Evolutionary conservation across 1,140 invertebrate genomes (phyloP), one percentile per base, ranked within the genome.

Genomic region (Listronotus bonariensis): DNA sequence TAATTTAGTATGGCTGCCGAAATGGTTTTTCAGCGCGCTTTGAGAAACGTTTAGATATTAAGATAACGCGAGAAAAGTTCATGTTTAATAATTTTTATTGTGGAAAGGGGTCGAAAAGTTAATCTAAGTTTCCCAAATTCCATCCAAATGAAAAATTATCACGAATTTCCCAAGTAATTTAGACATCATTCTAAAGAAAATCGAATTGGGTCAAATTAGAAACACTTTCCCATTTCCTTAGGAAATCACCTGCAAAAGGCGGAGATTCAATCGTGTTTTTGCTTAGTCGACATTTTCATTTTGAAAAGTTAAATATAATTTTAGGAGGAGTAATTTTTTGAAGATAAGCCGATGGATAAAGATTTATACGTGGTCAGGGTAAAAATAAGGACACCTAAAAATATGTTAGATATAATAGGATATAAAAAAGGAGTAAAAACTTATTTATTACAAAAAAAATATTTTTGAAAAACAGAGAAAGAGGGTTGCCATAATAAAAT

Each of bases 151-250:
- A 20, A 32, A 46, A 43, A 46, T 48, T 52, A 62, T 57, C 53
- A 56, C 54, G 32, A 58, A 63, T 43, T 57, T 64, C 53, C 49
- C 52, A 63, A 63, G 56, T 64, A 64, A 64, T 56, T 55, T n/a
- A 42, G 45, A 18, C 59, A 46, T 49, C 52, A 64, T 31, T 20
- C 17, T 15, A 41, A 36, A 18, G 51, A 36, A 57, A 69, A 69
- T 71, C 54, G 62, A 71, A 71, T 69, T 63, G 61, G 70, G 67
- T 71, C 70, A 65, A 69, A 71, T 71, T 69, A 69, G 65, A 69
- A 69, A 65, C 60, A 69, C 56, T 71, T 71, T 71, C 49, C 63
- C 65, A 69, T 71, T 71, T 69, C 68, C 70, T 51, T 56, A 20
- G 68, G 68, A 71, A 69, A 71, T 67, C 63, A 49, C 34, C 62